Evolutionary conservation across 2,797 vertebrate genomes (phyloP).

Genomic region (Buphagus erythrorhynchus): DNA sequence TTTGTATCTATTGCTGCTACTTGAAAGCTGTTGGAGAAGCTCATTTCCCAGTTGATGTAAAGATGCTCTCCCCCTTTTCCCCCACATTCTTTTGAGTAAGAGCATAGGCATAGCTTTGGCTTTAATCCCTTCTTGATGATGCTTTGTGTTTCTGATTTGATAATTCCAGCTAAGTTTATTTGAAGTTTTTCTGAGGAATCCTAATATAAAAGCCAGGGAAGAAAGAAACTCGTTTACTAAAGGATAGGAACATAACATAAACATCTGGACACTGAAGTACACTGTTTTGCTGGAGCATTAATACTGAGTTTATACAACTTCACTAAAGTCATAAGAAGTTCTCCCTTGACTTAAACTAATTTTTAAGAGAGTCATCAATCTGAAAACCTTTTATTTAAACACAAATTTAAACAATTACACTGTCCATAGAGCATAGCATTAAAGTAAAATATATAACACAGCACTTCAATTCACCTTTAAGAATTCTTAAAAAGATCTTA

Average conservation of each 20-base stretch:
- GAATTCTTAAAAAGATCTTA: neutral
- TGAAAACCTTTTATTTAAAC: neutral
- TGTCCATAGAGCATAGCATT: neutral
- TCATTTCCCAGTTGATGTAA: neutral
- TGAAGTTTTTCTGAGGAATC: neutral
- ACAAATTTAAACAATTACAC: neutral
- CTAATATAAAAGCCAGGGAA: neutral
- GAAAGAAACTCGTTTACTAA: neutral
- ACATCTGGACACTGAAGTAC: neutral
- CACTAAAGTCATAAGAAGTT: neutral
- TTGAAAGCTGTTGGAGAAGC: neutral
- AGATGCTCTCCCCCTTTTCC: accelerated
- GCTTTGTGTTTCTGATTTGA: neutral
- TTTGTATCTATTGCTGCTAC: neutral
- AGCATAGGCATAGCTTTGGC: neutral
- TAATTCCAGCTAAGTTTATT: neutral
- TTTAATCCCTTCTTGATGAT: neutral
- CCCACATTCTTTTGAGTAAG: neutral
- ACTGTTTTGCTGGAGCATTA: neutral
- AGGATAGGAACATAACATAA: neutral
- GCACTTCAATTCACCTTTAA: neutral
- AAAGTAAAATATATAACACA: neutral
- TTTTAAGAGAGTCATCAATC: neutral
- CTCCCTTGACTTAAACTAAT: neutral
- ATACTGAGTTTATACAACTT: neutral